Percentiles rank a stretch among this genome's conserved stretches.
Conservation (phyloP, 2,888 invertebrate genomes). For the Dorcus parallelipipedus region DNA sequence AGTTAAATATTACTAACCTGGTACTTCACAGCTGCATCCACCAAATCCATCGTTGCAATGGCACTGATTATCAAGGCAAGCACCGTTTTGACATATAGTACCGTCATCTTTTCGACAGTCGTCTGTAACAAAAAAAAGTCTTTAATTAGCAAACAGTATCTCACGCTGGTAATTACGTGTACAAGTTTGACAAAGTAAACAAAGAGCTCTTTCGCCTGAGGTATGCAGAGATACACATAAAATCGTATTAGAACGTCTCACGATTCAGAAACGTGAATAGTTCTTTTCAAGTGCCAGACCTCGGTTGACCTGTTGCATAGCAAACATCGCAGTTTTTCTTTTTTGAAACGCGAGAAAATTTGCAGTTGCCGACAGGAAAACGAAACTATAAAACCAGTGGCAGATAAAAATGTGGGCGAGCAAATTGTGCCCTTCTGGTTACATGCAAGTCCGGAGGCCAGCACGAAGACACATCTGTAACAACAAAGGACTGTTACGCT, state of each 20-base stretch:
- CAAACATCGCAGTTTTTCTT: neutral
- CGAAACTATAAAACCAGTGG: neutral
- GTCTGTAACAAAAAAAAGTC: conserved; percentile 58
- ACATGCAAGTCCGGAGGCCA: conserved; percentile 22
- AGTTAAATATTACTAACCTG: conserved; percentile 35
- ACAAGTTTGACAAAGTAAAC: too few species aligned
- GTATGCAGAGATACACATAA: too few species aligned
- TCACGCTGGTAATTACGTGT: too few species aligned
- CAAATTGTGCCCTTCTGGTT: neutral
- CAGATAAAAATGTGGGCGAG: neutral
- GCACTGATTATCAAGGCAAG: conserved; percentile 88
- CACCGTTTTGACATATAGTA: conserved; percentile 87
- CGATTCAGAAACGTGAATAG: conserved; percentile 31
- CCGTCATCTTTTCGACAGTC: conserved; percentile 91
- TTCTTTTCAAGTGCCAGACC: conserved; percentile 6
- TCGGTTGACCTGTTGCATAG: conserved; percentile 1
- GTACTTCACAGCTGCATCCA: conserved; percentile 91
- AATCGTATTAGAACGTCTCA: conserved; percentile 11
- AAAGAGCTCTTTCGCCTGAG: too few species aligned
- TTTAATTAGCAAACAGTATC: too few species aligned
- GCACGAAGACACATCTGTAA: conserved; percentile 18
- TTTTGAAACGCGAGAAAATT: neutral
- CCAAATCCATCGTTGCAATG: conserved; percentile 95
- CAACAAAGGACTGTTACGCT: conserved; percentile 10
- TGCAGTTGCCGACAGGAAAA: neutral